Evolutionary conservation across 2,888 invertebrate genomes (phyloP), one percentile per base, ranked within the genome.

Genomic region (Cheilosia scutellata): DNA sequence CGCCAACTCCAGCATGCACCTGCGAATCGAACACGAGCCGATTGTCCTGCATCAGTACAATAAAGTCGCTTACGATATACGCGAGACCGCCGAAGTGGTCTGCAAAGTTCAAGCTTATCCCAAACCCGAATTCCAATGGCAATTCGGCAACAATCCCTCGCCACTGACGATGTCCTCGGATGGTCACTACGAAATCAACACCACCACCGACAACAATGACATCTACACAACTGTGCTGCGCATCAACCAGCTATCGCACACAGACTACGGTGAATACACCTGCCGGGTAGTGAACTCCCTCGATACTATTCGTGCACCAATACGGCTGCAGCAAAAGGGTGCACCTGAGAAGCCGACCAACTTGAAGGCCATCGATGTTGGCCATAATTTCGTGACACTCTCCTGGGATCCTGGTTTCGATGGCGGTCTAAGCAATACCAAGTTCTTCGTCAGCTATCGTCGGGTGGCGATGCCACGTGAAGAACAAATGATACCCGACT

Each of bases 121-220:
- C 0, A 96, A 97, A 89, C 98, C 98, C 0, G 97, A 97, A 90
- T 97, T 98, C 92, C 97, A 97, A 89, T 98, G 98, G 98, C 96
- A 95, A 90, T 97, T 95, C 89, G 96, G 96, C 42, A 95, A 95
- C 5, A 96, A 96, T 91, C 93, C 94, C 0, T 95, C 96, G 0
- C 95, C 96, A 0, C 91, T 97, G 51, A 95, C 96, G 87, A 95
- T 96, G 91, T 96, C 96, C 0, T 96, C 96, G 2, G 96, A 97
- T 89, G 96, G 96, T 0, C 97, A 97, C 90, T 97, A 97, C 91
- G 96, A 97, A 90, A 96, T 97, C 55, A 96, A 95, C 88, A 96
- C 96, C 2, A 96, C 95, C 20, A 95, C 95, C 42, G 96, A 97
- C 88, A 95, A 96, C 88, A 96, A 97, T 92, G 98, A 98, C 91